Evolutionary conservation across 2,113 vertebrate genomes (phyloP).

Genomic region (Elanus axillaris): DNA sequence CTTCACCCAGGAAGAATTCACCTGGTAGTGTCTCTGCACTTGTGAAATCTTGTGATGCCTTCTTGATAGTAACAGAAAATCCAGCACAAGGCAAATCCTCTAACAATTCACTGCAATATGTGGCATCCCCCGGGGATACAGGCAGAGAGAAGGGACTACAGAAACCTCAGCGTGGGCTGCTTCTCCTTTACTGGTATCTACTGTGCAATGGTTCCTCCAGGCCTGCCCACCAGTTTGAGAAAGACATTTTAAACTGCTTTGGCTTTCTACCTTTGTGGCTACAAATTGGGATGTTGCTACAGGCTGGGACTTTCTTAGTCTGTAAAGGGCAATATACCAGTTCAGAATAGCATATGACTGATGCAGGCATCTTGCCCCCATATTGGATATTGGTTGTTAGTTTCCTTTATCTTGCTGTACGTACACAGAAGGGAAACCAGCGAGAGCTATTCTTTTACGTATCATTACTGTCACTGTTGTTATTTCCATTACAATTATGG

Average conservation of each 20-base stretch:
- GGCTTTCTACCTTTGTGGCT: neutral
- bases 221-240: neutral
- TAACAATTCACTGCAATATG: neutral
- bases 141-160: neutral
- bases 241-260: neutral
- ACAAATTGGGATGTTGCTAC: too few species aligned
- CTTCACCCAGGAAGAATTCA: neutral
- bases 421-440: neutral
- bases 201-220: neutral
- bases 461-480: neutral
- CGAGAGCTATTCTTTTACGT: neutral
- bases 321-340: fast-evolving
- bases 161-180: neutral
- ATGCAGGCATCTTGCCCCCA: neutral
- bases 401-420: neutral
- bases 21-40: neutral
- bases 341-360: neutral
- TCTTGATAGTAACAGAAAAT: neutral
- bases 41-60: neutral
- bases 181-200: neutral
- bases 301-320: neutral
- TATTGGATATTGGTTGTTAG: fast-evolving
- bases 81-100: neutral
- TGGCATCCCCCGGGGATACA: neutral
- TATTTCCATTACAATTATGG: neutral